Evolutionary conservation across 2,888 invertebrate genomes (phyloP).

Genomic region (Idaea straminata): DNA sequence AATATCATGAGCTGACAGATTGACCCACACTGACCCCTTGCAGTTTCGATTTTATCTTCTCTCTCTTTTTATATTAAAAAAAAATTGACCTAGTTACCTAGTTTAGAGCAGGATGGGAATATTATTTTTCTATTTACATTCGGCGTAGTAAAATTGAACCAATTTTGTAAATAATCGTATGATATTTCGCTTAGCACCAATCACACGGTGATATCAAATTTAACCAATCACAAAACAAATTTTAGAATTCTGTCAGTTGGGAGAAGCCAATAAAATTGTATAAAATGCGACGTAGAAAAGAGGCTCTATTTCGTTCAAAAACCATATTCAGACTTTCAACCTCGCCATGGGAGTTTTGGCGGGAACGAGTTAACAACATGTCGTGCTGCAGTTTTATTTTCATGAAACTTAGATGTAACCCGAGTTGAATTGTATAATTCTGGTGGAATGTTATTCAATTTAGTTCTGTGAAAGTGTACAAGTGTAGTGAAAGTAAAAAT

Average conservation of each 20-base stretch:
- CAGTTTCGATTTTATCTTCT: not conserved
- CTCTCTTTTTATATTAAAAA: not conserved
- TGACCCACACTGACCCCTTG: not conserved
- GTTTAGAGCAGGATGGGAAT: not conserved
- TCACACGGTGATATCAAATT: not conserved
- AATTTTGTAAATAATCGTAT: too few relatives aligned
- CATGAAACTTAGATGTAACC: too few relatives aligned
- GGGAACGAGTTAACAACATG: too few relatives aligned
- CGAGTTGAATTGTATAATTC: too few relatives aligned
- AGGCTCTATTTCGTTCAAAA: not conserved
- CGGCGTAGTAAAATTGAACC: too few relatives aligned
- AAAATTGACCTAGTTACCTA: not conserved
- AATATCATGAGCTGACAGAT: not conserved
- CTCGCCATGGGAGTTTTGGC: too few relatives aligned
- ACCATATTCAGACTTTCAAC: not conserved
- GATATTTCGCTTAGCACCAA: too few relatives aligned
- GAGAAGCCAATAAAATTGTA: not conserved
- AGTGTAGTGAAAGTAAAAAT: too few relatives aligned
- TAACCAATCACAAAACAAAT: not conserved
- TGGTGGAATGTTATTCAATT: too few relatives aligned
- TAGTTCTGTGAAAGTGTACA: too few relatives aligned
- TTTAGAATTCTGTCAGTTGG: not conserved
- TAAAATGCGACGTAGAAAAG: not conserved
- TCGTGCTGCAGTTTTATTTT: too few relatives aligned
- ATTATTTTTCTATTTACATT: not conserved